A percentile compares a stretch with the other conserved stretches of the same genome.
Evolutionary conservation across 2,888 invertebrate species (phyloP).

Genomic region (Drosophila stalkeri): DNA sequence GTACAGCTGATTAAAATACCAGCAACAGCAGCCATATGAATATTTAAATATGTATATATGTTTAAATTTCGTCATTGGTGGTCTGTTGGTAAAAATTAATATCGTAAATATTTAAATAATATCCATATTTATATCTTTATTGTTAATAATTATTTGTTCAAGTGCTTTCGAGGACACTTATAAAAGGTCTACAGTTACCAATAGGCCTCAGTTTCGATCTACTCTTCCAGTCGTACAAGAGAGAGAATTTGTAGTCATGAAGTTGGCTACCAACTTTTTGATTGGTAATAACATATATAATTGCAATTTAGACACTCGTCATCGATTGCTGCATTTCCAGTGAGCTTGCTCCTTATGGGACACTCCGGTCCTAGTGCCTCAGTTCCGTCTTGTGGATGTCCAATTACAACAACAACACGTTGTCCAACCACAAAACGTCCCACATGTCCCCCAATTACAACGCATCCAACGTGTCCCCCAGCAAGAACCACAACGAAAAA

Average conservation of each 20-base stretch:
- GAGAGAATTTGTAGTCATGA: constrained; percentile 9
- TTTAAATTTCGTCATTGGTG: too few relatives aligned
- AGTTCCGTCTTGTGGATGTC: constrained; percentile 1
- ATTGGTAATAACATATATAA: constrained; percentile 13
- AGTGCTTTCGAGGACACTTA: constrained; percentile 8
- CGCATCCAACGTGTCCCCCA: neutral
- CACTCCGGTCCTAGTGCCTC: neutral
- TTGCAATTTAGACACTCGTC: neutral
- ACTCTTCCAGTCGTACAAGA: neutral
- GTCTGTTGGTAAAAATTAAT: too few relatives aligned
- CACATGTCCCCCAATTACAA: too few relatives aligned
- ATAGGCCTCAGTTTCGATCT: neutral
- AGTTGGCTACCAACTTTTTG: constrained; percentile 1
- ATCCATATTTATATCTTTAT: too few relatives aligned
- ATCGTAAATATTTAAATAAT: too few relatives aligned
- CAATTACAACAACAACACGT: neutral
- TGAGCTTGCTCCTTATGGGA: constrained; percentile 8
- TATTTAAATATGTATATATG: too few relatives aligned
- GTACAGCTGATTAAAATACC: too few relatives aligned
- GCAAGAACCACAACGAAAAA: neutral
- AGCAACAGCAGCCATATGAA: too few relatives aligned
- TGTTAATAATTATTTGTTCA: constrained; percentile 30
- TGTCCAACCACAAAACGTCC: neutral
- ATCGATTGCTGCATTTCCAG: constrained; percentile 4
- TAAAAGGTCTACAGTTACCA: neutral